Evolutionary conservation across 2,113 vertebrate species (phyloP).

Genomic region (Petroica traversi): DNA sequence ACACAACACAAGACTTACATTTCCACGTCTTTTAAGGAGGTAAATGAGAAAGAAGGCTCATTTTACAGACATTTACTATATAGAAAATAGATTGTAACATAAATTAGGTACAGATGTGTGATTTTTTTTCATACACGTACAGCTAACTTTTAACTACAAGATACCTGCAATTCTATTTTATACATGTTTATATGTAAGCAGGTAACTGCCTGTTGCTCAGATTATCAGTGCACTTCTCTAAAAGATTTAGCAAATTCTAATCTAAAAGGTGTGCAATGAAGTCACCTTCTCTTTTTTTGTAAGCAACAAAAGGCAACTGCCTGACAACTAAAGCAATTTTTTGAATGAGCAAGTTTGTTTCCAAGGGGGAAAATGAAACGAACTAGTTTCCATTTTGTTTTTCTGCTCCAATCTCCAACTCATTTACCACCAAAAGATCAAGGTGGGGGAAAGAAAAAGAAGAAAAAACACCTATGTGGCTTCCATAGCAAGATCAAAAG

Average conservation of each 20-base stretch:
- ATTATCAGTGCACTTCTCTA: background rate
- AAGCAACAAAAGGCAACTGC: background rate
- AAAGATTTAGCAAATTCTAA: background rate
- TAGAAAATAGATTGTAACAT: background rate
- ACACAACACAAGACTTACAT: background rate
- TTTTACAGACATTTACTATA: background rate
- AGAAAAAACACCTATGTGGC: background rate
- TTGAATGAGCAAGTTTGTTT: background rate
- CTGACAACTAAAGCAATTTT: background rate
- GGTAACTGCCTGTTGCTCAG: background rate
- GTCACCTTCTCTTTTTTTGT: background rate
- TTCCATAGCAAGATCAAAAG: background rate
- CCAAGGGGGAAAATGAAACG: background rate
- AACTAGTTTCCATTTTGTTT: background rate
- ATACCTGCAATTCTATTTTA: background rate
- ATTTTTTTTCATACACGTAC: background rate
- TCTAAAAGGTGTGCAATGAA: background rate
- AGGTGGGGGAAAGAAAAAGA: fast-evolving
- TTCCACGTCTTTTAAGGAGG: background rate
- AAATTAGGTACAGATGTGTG: background rate
- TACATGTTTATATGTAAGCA: fast-evolving
- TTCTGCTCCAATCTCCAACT: background rate
- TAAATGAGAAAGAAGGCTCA: background rate
- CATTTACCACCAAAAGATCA: background rate
- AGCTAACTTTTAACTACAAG: background rate